A percentile compares a stretch with the other conserved stretches of the same genome.
Conservation (phyloP, 2,113 vertebrate species). For the Hepsetus odoe region DNA sequence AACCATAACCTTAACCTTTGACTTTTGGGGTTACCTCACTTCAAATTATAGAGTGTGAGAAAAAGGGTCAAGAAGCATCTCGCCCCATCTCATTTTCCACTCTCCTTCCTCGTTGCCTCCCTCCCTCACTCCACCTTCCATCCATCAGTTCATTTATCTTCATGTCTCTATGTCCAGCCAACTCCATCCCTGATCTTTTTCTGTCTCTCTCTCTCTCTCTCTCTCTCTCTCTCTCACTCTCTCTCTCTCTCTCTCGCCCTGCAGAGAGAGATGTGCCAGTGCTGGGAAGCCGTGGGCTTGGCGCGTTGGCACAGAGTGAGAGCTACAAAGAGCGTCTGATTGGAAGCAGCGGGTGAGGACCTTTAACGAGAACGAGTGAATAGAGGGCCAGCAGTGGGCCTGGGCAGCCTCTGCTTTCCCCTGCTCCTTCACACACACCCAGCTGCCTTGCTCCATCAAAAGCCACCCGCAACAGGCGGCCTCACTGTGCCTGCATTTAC, state of each 20-base stretch:
- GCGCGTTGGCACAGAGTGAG: constrained; percentile 53
- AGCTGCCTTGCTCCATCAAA: constrained; percentile 57
- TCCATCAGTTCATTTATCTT: constrained; percentile 37
- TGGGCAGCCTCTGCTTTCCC: constrained; percentile 46
- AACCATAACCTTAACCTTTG: constrained; percentile 42
- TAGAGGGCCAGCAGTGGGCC: constrained; percentile 54
- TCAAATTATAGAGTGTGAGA: constrained; percentile 26
- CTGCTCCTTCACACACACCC: constrained; percentile 54
- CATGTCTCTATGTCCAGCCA: constrained; percentile 21
- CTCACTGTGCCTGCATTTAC: constrained; percentile 45
- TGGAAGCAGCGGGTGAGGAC: constrained; percentile 77
- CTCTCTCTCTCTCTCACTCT: constrained; percentile 57
- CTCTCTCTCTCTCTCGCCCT: constrained; percentile 54
- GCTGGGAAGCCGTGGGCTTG: constrained; percentile 55
- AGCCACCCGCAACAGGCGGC: constrained; percentile 56
- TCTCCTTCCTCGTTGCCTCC: neutral
- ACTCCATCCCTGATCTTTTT: constrained; percentile 26
- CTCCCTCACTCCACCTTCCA: neutral
- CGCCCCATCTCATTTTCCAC: neutral
- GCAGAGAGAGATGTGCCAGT: constrained; percentile 50
- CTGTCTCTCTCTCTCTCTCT: constrained; percentile 11
- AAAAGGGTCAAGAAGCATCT: neutral
- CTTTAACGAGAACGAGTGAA: constrained; percentile 68
- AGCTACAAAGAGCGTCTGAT: constrained; percentile 77
- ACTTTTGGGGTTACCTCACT: constrained; percentile 22